These are phyloP conservation scores for Dioctria linearis DNA, from an alignment of 2,888 invertebrate species.

Conservation along the genomic window DNA sequence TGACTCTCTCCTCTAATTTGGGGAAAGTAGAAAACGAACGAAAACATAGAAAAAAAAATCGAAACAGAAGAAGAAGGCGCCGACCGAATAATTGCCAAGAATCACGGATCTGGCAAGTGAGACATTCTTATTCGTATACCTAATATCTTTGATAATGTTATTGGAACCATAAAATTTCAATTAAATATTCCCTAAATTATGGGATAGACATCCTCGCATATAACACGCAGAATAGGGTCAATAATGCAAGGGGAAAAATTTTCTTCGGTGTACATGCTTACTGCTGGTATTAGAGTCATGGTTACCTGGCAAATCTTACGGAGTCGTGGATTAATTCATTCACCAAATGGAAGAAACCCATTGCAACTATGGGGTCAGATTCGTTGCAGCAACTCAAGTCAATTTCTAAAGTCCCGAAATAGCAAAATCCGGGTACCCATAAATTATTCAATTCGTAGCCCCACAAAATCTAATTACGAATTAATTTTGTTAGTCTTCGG, in stretches of 20 bases:
- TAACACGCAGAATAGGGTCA: too few species aligned
- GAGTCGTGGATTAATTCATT: too few species aligned
- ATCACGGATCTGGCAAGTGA: neutral
- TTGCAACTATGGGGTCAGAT: neutral
- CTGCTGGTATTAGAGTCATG: too few species aligned
- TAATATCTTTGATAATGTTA: slow-evolving; percentile 50
- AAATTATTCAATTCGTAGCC: slow-evolving; percentile 57
- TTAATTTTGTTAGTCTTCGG: slow-evolving; percentile 54
- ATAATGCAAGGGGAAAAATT: too few species aligned
- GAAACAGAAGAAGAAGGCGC: slow-evolving; percentile 9
- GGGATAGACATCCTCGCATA: neutral
- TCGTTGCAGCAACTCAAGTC: neutral
- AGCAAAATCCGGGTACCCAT: slow-evolving; percentile 50
- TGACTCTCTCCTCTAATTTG: slow-evolving; percentile 17
- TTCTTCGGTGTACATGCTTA: too few species aligned
- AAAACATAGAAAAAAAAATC: slow-evolving; percentile 33
- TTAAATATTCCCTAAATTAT: slow-evolving; percentile 44
- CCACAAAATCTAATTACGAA: slow-evolving; percentile 56
- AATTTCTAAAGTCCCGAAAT: slow-evolving; percentile 21
- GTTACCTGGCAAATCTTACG: too few species aligned
- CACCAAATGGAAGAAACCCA: neutral
- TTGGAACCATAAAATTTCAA: slow-evolving; percentile 52
- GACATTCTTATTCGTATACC: slow-evolving; percentile 11
- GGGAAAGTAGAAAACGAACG: slow-evolving; percentile 35
- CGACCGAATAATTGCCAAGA: slow-evolving; percentile 40